Conservation (phyloP, 2,113 vertebrate genomes). For the Melierax canorus region DNA sequence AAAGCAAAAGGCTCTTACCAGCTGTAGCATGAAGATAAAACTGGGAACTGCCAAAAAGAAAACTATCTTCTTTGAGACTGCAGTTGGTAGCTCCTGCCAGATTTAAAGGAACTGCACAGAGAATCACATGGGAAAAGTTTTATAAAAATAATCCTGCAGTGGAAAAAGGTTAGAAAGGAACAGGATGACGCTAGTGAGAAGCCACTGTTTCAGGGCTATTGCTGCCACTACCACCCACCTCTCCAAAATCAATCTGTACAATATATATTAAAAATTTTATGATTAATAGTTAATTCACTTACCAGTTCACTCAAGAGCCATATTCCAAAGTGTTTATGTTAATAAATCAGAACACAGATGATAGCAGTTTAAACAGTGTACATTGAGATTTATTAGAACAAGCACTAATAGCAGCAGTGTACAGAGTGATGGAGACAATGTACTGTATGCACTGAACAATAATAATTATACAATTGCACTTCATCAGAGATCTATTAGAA, state of each 20-base stretch:
- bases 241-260: background rate
- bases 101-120: background rate
- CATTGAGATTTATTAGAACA: constrained; percentile 87
- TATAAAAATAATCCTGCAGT: background rate
- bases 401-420: constrained; percentile 89
- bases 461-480: constrained; percentile 87
- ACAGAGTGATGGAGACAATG: constrained; percentile 82
- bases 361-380: constrained; percentile 61
- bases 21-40: background rate
- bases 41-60: background rate
- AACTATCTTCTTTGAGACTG: background rate
- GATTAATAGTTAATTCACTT: background rate
- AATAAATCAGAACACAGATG: constrained; percentile 37
- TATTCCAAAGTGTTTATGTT: background rate
- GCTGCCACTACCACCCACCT: background rate
- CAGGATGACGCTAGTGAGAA: background rate
- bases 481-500: constrained; percentile 80
- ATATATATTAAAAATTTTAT: background rate
- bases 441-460: constrained; percentile 71
- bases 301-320: background rate
- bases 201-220: background rate
- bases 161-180: background rate
- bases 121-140: background rate
- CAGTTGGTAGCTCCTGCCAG: background rate
- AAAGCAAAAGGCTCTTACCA: background rate